Evolutionary conservation across 2,797 vertebrate species (phyloP).

Genomic region (Phataginus tetradactyla): DNA sequence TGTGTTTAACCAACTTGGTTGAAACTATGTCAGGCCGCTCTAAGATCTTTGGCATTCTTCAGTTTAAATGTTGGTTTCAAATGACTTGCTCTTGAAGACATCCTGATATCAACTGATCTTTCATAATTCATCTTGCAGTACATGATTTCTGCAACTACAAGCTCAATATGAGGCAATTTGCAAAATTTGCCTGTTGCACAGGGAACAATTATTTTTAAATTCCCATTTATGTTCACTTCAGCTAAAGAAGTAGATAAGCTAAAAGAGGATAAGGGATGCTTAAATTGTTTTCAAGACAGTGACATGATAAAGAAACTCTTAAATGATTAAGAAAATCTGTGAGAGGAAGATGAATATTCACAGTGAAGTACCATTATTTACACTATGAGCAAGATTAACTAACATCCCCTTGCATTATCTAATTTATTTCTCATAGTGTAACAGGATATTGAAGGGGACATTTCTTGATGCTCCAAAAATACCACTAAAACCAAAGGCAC

Average conservation of each 20-base stretch:
- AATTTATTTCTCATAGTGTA: background rate
- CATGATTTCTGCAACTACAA: conserved; percentile 5
- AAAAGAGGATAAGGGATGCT: background rate
- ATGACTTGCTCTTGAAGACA: background rate
- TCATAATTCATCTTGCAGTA: background rate
- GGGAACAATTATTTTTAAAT: background rate
- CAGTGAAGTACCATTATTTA: background rate
- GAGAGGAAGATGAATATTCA: background rate
- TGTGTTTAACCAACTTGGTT: background rate
- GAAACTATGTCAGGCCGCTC: background rate
- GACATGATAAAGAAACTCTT: background rate
- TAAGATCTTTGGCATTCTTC: conserved; percentile 27
- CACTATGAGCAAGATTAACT: background rate
- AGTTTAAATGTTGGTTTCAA: conserved; percentile 19
- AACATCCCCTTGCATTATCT: background rate
- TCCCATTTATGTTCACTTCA: background rate
- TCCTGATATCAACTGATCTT: background rate
- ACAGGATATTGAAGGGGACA: background rate
- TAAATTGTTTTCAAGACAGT: conserved; percentile 44
- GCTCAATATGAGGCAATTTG: background rate
- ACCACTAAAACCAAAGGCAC: background rate
- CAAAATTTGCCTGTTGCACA: conserved; percentile 43
- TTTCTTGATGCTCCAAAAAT: background rate
- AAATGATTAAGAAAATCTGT: background rate
- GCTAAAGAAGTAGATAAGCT: background rate